Base-by-base conservation (phyloP, 2,113 vertebrate genomes). In the Garra rufa region DNA sequence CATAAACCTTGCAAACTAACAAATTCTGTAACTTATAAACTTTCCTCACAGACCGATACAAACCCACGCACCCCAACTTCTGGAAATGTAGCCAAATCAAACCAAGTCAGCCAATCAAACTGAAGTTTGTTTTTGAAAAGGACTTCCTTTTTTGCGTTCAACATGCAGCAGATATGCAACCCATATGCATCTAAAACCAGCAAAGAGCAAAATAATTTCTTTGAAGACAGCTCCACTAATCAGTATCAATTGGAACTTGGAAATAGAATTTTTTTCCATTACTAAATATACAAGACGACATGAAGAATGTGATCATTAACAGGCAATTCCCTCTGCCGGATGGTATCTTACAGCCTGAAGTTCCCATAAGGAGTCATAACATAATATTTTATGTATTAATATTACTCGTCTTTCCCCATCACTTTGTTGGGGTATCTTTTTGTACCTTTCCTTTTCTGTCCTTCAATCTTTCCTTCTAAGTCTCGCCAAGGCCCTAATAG, bases 401-500 rank as follows among this genome's bases (percentile, higher is more conserved):
- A 55, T 55, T 55, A n/a, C 19, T 55, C 52, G 19, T 55, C 52
- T 83, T 75, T 57, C 44, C 52, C 30, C n/a, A 24, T 50, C 13
- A 82, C 69, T 74, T 71, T 87, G 74, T 87, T 69, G 81, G 57
- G 79, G 10, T 65, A 44, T 80, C 14, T 81, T 3, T 83, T 70
- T 69, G 63, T 86, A 71, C 81, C 65, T 85, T 87, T 85, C 70
- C 46, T 4, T 79, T 76, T 82, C 65, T 34, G 19, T 50, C 57
- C 73, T 59, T 70, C 28, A 41, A 50, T 76, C 46, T 84, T 84
- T 74, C 61, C 52, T 83, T 86, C 76, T 80, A 67, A 86, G 86
- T 82, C 87, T 84, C 82, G 65, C 85, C 85, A 79, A 87, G 87
- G 83, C 88, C 90, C 91, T 93, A 92, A 92, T 93, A 93, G 92